Evolutionary conservation across 2,888 invertebrate species (phyloP).

Genomic region (Sussaba pulchella): DNA sequence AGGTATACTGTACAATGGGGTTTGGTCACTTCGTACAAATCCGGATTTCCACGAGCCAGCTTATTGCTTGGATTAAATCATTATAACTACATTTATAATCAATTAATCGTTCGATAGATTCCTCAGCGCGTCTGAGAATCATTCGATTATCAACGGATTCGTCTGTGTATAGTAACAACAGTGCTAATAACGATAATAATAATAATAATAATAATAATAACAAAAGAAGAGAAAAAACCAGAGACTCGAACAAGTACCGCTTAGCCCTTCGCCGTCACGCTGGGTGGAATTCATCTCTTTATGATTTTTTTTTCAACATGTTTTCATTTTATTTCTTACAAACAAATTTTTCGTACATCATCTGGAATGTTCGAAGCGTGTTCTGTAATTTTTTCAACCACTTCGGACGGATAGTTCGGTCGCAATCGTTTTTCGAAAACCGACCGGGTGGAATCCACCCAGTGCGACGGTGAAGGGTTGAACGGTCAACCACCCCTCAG

Average conservation of each 20-base stretch:
- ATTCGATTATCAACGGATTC: constrained; percentile 23
- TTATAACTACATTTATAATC: constrained; percentile 22
- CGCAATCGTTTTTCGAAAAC: too few species aligned
- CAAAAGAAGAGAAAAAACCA: not conserved
- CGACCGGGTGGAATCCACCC: too few species aligned
- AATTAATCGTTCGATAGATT: constrained; percentile 27
- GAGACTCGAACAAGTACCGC: constrained; percentile 29
- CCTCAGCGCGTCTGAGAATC: constrained; percentile 11
- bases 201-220: constrained; percentile 11
- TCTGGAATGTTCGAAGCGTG: too few species aligned
- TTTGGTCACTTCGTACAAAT: not conserved
- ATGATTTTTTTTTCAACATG: too few species aligned
- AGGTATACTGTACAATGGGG: constrained; percentile 61
- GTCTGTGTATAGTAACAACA: not conserved
- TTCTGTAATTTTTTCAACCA: too few species aligned
- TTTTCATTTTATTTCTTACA: too few species aligned
- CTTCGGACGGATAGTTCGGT: too few species aligned
- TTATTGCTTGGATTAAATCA: constrained; percentile 37
- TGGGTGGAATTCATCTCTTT: too few species aligned
- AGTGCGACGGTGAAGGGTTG: too few species aligned
- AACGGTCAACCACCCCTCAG: not conserved
- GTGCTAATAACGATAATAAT: not conserved
- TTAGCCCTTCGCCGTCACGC: too few species aligned
- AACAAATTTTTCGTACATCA: too few species aligned
- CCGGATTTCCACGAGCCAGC: constrained; percentile 33